These are phyloP conservation scores for Steinernema khuongi DNA, from an alignment of 1,140 invertebrate genomes.

Conservation along the genomic window DNA sequence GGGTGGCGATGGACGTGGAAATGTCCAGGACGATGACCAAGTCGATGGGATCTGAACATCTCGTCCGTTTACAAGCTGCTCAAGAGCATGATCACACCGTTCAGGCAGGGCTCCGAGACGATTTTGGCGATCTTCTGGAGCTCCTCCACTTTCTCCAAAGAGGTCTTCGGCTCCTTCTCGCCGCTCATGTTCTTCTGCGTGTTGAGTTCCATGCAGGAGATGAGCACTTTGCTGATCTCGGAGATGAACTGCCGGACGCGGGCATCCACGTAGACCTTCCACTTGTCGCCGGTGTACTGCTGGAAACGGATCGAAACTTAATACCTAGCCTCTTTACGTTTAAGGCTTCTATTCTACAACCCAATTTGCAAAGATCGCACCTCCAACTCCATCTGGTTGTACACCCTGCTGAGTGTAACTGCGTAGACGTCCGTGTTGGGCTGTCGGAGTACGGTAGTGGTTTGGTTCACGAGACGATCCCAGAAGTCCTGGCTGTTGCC, in stretches of 20 bases:
- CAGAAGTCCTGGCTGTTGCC: slow-evolving; percentile 34
- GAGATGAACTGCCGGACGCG: slow-evolving; percentile 48
- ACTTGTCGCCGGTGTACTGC: slow-evolving; percentile 50
- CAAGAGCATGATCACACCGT: neutral
- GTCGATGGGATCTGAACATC: slow-evolving; percentile 18
- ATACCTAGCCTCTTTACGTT: too few relatives aligned
- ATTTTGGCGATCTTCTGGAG: neutral
- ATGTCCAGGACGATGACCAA: slow-evolving; percentile 30
- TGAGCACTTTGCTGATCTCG: slow-evolving; percentile 22
- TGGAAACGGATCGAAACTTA: slow-evolving; percentile 32
- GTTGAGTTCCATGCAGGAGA: neutral
- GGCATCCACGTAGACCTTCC: slow-evolving; percentile 50
- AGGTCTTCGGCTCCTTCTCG: slow-evolving; percentile 19
- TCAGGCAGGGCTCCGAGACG: neutral
- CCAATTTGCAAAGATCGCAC: neutral
- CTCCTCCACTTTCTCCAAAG: neutral
- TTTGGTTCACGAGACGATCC: slow-evolving; percentile 17
- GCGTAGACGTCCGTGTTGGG: slow-evolving; percentile 23
- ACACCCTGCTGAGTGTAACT: slow-evolving; percentile 6
- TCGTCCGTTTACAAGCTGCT: neutral
- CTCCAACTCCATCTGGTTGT: slow-evolving; percentile 23
- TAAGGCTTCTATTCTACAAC: slow-evolving; percentile 44
- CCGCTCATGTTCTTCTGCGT: slow-evolving; percentile 13
- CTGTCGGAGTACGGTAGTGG: neutral
- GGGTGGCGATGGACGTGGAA: slow-evolving; percentile 19